Percentiles rank a stretch among this genome's conserved stretches.
phyloP scores from a whole-genome alignment of 2,888 invertebrate species.

The Bombylius major region DNA sequence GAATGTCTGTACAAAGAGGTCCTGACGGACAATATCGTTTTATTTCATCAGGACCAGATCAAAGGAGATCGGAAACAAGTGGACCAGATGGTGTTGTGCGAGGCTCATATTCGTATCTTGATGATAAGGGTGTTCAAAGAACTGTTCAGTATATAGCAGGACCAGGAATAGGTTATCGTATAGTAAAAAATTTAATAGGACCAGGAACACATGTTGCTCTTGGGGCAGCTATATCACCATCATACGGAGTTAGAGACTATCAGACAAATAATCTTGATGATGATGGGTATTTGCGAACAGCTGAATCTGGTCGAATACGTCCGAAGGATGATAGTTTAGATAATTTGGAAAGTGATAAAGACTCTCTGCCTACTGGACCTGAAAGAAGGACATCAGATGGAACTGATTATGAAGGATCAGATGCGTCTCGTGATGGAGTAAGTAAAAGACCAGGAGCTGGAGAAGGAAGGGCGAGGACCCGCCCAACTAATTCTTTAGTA shows the following conservation, averaged over 20 bases:
- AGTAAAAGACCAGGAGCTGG: background rate
- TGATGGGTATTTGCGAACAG: constrained; percentile 22
- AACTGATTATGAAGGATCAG: background rate
- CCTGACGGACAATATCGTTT: constrained; percentile 64
- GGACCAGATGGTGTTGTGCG: constrained; percentile 58
- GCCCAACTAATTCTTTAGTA: background rate
- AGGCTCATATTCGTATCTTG: constrained; percentile 65
- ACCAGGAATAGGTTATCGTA: constrained; percentile 61
- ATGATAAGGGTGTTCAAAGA: constrained; percentile 64
- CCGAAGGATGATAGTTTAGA: constrained; percentile 16
- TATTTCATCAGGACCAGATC: constrained; percentile 63
- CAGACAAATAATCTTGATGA: constrained; percentile 29
- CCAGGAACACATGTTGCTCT: constrained; percentile 38
- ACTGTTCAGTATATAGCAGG: constrained; percentile 70
- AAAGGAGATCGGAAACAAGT: constrained; percentile 59
- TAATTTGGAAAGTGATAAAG: constrained; percentile 1
- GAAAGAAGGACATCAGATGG: background rate
- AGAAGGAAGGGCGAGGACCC: background rate
- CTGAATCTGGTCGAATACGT: constrained; percentile 11
- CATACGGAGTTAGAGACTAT: constrained; percentile 37
- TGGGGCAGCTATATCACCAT: constrained; percentile 41
- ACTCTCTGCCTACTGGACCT: background rate
- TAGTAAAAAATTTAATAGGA: constrained; percentile 55
- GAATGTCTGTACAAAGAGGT: constrained; percentile 58
- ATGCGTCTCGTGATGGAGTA: background rate